Percentiles rank a stretch among this genome's conserved stretches.
Conservation (phyloP, 2,888 invertebrate genomes). For the Trisateles emortualis region DNA sequence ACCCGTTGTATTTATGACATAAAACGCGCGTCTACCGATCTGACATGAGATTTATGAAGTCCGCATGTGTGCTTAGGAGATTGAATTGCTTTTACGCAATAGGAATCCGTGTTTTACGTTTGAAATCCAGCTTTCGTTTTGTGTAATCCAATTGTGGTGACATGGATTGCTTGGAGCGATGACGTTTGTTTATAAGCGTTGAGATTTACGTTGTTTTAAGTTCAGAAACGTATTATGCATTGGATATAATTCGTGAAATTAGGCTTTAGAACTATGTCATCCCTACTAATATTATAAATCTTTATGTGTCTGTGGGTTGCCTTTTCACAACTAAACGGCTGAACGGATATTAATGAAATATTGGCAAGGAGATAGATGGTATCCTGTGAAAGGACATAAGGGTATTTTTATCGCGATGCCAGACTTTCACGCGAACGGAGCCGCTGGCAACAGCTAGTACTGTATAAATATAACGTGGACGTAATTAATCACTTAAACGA, state of each 20-base stretch:
- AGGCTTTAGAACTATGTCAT: too few species aligned
- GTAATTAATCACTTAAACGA: constrained; percentile 40
- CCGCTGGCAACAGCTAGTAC: too few species aligned
- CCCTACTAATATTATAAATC: too few species aligned
- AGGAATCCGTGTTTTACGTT: constrained; percentile 57
- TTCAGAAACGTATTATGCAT: not conserved
- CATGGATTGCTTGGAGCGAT: constrained; percentile 20
- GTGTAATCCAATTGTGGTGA: constrained; percentile 50
- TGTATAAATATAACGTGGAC: not conserved
- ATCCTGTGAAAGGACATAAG: too few species aligned
- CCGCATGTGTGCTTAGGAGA: constrained; percentile 79
- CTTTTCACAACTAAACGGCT: too few species aligned
- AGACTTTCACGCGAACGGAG: too few species aligned
- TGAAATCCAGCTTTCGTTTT: constrained; percentile 52
- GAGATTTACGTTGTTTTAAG: constrained; percentile 1
- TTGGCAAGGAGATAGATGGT: too few species aligned
- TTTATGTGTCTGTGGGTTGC: too few species aligned
- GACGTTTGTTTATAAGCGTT: constrained; percentile 9
- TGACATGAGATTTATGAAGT: constrained; percentile 84
- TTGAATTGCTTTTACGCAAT: constrained; percentile 75
- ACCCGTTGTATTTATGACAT: constrained; percentile 80
- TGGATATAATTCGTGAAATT: too few species aligned
- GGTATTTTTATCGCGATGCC: too few species aligned
- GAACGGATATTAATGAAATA: too few species aligned
- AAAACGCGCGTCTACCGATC: constrained; percentile 70